Conservation (phyloP, 2,113 vertebrate genomes). For the Platichthys stellatus region DNA sequence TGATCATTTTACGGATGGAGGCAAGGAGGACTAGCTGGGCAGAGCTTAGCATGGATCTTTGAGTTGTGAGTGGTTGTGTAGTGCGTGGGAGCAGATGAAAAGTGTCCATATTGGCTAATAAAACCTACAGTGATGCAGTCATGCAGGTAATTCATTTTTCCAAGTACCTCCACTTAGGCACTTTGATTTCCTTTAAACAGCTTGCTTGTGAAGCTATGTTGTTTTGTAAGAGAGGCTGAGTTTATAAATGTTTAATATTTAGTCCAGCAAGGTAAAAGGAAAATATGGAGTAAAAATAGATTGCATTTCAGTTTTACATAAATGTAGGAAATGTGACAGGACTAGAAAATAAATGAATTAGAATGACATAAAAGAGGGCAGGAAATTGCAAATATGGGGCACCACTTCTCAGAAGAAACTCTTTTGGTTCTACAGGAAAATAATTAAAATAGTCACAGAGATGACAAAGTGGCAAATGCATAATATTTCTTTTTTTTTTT, state of each 20-base stretch:
- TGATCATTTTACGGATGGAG: background rate
- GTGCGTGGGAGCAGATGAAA: background rate
- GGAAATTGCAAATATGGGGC: background rate
- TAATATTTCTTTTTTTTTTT: no score
- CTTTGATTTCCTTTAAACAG: background rate
- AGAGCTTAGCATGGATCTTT: no score
- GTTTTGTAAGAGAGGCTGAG: background rate
- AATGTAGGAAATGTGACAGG: background rate
- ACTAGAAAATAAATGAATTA: background rate
- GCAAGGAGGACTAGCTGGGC: background rate
- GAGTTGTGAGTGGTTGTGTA: background rate
- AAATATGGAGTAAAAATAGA: background rate
- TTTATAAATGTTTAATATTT: background rate
- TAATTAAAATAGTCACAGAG: constrained; percentile 15
- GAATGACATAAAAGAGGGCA: background rate
- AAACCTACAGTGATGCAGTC: background rate
- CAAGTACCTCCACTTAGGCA: background rate
- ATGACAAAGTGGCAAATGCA: constrained; percentile 15
- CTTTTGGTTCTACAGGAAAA: constrained; percentile 6
- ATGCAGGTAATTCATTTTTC: background rate
- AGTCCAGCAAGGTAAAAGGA: background rate
- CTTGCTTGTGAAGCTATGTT: background rate
- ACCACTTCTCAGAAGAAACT: background rate
- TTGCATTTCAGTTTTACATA: background rate
- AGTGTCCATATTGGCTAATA: background rate